Base-by-base conservation (phyloP, 2,888 invertebrate species). In the Cecidostiba fungosa region DNA sequence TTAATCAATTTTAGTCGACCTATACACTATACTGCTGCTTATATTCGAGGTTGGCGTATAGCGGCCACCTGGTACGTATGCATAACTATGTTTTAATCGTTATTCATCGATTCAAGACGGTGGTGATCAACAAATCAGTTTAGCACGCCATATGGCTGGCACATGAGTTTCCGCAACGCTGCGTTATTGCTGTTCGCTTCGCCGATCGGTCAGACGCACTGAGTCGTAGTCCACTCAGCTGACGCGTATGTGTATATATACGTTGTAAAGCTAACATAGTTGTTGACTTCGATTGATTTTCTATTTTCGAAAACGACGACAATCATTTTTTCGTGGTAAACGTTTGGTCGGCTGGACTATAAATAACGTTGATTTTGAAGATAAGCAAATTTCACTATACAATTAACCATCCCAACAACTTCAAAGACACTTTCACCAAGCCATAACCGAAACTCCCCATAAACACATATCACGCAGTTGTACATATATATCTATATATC, bases 21-120 rank as follows among this genome's bases (percentile, higher is more conserved):
- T n/a, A n/a, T 43, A 36, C 6, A 36, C 3, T 36, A 36, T 43
- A 12, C 39, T 12, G 39, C 10, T 43, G 5, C 19, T 50, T 50
- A 19, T 14, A 5, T 19, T 50, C 19, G 6, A 50, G 19, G 50
- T 3, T 19, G 14, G 16, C 14, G 16, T 3, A 50, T 50, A 50
- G 16, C 4, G 50, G 50, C 54, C 54, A 59, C n/a, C 54, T 23
- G 54, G 19, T 6, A 59, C 54, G n/a, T 23, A n/a, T 59, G 54
- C 23, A n/a, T 59, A n/a, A n/a, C 54, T 59, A n/a, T 23, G 54
- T n/a, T 59, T 59, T 23, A 19, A 59, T 59, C n/a, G 23, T 59
- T 59, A 59, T 59, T 59, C 54, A 59, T 59, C n/a, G 54, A 59
- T 59, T 59, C 54, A 59, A 59, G 54, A 59, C 54, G 54, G n/a